Evolutionary conservation across 2,888 invertebrate species (phyloP).

Genomic region (Diloba caeruleocephala): DNA sequence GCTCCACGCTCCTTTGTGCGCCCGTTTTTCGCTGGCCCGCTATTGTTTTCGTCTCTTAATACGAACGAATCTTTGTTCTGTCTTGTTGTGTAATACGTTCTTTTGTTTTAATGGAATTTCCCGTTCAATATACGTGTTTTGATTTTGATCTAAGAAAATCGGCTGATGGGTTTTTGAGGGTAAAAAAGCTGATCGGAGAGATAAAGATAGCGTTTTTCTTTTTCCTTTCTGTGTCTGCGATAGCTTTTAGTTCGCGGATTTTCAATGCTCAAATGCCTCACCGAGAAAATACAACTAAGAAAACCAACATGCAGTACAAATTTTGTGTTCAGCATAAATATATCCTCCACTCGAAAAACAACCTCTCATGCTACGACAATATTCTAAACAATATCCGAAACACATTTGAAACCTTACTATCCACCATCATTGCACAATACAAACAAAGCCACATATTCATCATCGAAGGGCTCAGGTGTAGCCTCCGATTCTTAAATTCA

Average conservation of each 20-base stretch:
- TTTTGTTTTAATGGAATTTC: conserved; percentile 67
- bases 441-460: conserved; percentile 28
- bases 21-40: conserved; percentile 68
- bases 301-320: too few species aligned
- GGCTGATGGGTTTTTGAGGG: conserved; percentile 34
- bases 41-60: conserved; percentile 75
- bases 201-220: neutral
- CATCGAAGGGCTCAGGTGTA: conserved; percentile 75
- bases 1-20: conserved; percentile 69
- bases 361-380: too few species aligned
- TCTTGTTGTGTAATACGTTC: conserved; percentile 66
- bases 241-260: neutral
- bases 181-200: conserved; percentile 8
- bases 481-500: conserved; percentile 71
- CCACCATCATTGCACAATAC: conserved; percentile 7
- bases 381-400: too few species aligned
- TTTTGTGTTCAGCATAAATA: too few species aligned
- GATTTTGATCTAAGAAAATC: conserved; percentile 59
- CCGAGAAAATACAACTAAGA: too few species aligned
- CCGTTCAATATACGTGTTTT: conserved; percentile 56
- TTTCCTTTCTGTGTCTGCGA: neutral
- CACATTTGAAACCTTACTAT: neutral
- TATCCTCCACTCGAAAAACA: too few species aligned
- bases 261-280: too few species aligned
- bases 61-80: conserved; percentile 71